A percentile compares a stretch with the other conserved stretches of the same genome.
These are phyloP conservation scores for Helicoverpa zea DNA, from an alignment of 1,140 invertebrate genomes.

Conservation along the genomic window DNA sequence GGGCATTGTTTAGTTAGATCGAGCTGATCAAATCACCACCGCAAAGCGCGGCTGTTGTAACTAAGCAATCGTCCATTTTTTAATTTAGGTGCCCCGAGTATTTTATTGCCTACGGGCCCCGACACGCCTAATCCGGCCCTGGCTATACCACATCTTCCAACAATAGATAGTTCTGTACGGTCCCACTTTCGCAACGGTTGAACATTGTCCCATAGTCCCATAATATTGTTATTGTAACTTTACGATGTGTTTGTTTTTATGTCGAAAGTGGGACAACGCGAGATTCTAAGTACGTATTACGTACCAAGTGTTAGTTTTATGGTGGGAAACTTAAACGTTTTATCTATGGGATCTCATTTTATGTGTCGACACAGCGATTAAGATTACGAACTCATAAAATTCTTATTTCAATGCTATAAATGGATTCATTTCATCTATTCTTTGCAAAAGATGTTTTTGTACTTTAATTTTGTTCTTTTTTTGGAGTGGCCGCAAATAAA, in stretches of 20 bases:
- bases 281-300: conserved; percentile 55
- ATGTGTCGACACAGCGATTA: neutral
- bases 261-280: conserved; percentile 68
- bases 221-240: conserved; percentile 68
- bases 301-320: conserved; percentile 56
- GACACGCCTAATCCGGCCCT: no score
- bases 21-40: no score
- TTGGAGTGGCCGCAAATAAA: neutral
- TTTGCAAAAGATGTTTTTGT: neutral
- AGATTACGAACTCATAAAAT: no score
- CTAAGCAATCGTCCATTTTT: no score
- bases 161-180: conserved; percentile 41
- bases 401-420: no score
- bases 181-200: conserved; percentile 64
- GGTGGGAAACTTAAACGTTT: conserved; percentile 58
- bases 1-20: no score
- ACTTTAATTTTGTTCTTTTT: neutral
- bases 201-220: conserved; percentile 70
- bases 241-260: conserved; percentile 64
- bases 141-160: conserved; percentile 4
- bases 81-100: no score
- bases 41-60: no score
- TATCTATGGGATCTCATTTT: conserved; percentile 1
- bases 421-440: no score
- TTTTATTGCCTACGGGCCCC: no score